Conservation (phyloP, 2,888 invertebrate species). For the Agriopis marginaria region DNA sequence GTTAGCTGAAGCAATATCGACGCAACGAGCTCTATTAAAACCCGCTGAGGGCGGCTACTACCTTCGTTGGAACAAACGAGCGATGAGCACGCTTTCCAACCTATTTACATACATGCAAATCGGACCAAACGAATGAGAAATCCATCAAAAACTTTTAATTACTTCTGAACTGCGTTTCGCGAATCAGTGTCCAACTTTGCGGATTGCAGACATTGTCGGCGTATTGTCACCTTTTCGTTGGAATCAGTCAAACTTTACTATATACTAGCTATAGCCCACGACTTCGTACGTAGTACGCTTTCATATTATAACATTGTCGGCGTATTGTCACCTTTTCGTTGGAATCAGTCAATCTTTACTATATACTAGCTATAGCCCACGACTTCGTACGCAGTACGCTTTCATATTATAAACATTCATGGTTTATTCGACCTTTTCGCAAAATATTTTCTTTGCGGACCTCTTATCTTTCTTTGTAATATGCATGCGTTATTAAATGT, state of each 20-base stretch:
- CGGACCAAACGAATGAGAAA: constrained; percentile 53
- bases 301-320: constrained; percentile 26
- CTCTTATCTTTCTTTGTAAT: too few species aligned
- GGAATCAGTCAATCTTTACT: background rate
- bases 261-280: too few species aligned
- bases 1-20: background rate
- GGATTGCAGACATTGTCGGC: constrained; percentile 20
- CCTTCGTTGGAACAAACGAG: constrained; percentile 48
- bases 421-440: too few species aligned
- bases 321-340: constrained; percentile 25
- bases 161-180: constrained; percentile 43
- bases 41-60: constrained; percentile 58
- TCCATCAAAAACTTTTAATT: constrained; percentile 65
- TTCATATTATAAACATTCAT: too few species aligned
- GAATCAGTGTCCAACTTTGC: constrained; percentile 30
- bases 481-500: too few species aligned
- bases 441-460: too few species aligned
- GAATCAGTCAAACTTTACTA: background rate
- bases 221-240: constrained; percentile 25
- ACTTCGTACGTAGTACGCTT: too few species aligned
- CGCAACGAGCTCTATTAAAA: constrained; percentile 57
- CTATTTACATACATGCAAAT: constrained; percentile 66
- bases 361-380: too few species aligned
- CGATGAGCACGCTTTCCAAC: constrained; percentile 59
- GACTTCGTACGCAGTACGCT: too few species aligned